Base-by-base conservation (phyloP, 2,113 vertebrate genomes). In the Dipodomys merriami region DNA sequence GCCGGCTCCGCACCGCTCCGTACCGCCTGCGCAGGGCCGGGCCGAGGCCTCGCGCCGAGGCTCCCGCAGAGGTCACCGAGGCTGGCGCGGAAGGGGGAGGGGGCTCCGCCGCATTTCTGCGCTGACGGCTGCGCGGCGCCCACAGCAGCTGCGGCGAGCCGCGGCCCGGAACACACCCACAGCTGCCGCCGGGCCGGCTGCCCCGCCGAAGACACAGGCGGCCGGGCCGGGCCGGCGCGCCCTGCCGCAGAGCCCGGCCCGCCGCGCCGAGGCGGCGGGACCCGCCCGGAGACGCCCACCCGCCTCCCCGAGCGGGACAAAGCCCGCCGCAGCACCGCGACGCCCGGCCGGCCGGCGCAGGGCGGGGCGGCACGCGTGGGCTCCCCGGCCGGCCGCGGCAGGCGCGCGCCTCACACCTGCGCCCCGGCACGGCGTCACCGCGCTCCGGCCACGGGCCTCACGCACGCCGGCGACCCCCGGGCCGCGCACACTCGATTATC, bases 41-140 rank as follows among this genome's bases (percentile, higher is more conserved):
- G 39, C 39, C 39, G 39, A 39, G 39, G 39, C 39, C 39, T 39
- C 39, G 39, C 39, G 39, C 39, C 39, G 39, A 83, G 85, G 94
- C 69, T 90, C 49, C 95, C 95, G 95, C 87, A 94, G 90, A 96
- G 97, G 96, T 96, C 97, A 96, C 93, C 18, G 79, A 91, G 94
- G 86, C 78, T 83, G 77, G 94, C 71, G n/a, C 83, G 1, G 73
- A 62, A 88, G 78, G 74, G 83, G 86, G 84, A 44, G 72, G 83
- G 81, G 91, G 77, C 18, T 71, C 30, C 60, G 79, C 95, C 90
- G 95, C 96, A 93, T 94, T 91, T 95, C 27, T 72, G 95, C 3
- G 95, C 62, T 72, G 79, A 92, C 77, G 76, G 85, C 93, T 86
- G 96, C 95, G 93, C 95, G 92, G 95, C 92, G 91, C 92, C 88